These are phyloP conservation scores for Pseudorectes ferrugineus DNA, from an alignment of 2,113 vertebrate genomes.

Conservation along the genomic window DNA sequence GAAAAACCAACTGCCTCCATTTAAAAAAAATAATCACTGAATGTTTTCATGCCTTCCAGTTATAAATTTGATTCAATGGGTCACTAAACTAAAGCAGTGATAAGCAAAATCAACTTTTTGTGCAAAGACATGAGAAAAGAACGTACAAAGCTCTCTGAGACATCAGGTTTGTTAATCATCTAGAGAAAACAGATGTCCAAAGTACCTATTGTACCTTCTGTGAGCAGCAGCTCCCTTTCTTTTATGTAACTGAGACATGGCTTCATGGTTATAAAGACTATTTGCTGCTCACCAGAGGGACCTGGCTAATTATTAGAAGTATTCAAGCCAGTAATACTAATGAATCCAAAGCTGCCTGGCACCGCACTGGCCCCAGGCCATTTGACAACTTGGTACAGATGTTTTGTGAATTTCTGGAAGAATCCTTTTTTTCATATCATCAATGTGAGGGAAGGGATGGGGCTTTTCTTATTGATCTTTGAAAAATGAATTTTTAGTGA, in stretches of 20 bases:
- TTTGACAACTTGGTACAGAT: background rate
- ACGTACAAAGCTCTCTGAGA: background rate
- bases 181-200: background rate
- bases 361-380: background rate
- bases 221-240: background rate
- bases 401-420: background rate
- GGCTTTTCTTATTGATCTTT: background rate
- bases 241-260: background rate
- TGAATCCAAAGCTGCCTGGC: background rate
- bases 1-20: background rate
- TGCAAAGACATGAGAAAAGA: background rate
- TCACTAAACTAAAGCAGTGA: background rate
- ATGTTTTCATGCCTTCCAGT: background rate
- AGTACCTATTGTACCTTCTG: background rate
- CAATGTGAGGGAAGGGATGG: background rate
- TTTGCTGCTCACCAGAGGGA: background rate
- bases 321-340: background rate
- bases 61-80: background rate
- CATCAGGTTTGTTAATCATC: background rate
- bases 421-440: background rate
- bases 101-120: background rate
- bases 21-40: background rate
- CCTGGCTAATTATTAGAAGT: background rate
- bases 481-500: constrained; percentile 1
- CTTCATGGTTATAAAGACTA: background rate